Evolutionary conservation across 1,140 invertebrate species (phyloP), one percentile per base, ranked within the genome.

Genomic region (Aporrectodea caliginosa): DNA sequence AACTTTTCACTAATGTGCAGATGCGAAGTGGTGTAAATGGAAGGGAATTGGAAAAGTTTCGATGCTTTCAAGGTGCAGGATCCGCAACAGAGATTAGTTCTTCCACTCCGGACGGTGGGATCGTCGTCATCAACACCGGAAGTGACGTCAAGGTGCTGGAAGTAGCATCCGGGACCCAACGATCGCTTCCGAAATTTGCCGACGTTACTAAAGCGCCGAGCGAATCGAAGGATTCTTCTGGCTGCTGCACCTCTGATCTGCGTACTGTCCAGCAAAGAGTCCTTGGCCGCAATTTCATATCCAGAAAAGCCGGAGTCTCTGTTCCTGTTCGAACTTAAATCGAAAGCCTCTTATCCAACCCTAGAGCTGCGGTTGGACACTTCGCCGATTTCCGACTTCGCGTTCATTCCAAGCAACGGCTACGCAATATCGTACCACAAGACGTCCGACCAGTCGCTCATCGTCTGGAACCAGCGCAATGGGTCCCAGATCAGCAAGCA

Each of bases 401-500:
- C 72, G 27, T 79, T 75, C 78, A 35, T 79, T 31, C 78, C 78
- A 1, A 31, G 16, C 1, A 79, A 33, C 22, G 78, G 78, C 1
- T 58, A 79, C 73, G 70, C 73, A 16, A 35, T 74, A 16, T 35
- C 78, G 2, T 79, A 74, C 72, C 72, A 79, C 73, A 16, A 71
- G 6, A 43, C 75, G 30, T 27, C 58, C n/a, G 78, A 27, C n/a
- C 31, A 75, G 34, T 75, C 71, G 1, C 78, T 79, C n/a, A 71
- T 70, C n/a, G 78, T 79, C 27, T 79, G 78, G 78, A 74, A 73
- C 72, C 71, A 27, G 71, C 78, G 78, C 33, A 74, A 34, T 6
- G 78, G 78, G 0, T 16, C 73, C 30, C 30, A n/a, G 58, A 35
- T 79, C 72, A 34, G 69, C 43, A 43, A 30, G 29, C 22, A 68